Base-by-base conservation (phyloP, 2,888 invertebrate species). In the Labia minor region DNA sequence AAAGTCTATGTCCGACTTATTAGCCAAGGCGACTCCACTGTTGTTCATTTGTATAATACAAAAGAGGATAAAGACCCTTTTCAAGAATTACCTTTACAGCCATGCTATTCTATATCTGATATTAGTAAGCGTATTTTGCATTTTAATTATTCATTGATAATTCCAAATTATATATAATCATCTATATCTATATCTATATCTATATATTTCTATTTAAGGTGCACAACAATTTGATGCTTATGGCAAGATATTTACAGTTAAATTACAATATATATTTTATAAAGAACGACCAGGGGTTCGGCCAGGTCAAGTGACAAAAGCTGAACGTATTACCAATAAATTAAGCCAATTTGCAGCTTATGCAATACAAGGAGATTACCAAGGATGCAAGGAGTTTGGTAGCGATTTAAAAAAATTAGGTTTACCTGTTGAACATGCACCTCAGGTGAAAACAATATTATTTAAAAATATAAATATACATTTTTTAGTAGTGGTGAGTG, bases 151-250 rank as follows among this genome's bases (percentile, higher is more conserved):
- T 61, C 62, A 8, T n/a, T 8, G 62, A 61, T 8, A 16, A n/a
- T 2, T 19, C 16, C 3, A 19, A 19, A 18, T 20, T 26, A 19
- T 19, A 3, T 3, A 10, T 14, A 49, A 33, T 65, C n/a, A n/a
- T n/a, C n/a, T n/a, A n/a, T n/a, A n/a, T n/a, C n/a, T n/a, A n/a
- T n/a, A n/a, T n/a, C n/a, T n/a, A n/a, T n/a, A n/a, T n/a, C n/a
- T n/a, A n/a, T n/a, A n/a, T n/a, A n/a, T n/a, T n/a, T n/a, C n/a
- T 18, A n/a, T 70, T 72, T n/a, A 71, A 79, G 91, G 90, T 65
- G 92, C 95, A 37, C 99, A 99, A 80, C 98, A 98, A 77, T 98
- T 94, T 77, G 99, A 99, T 79, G 94, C 96, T 78, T 99, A 91
- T 77, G 98, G 98, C 26, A 99, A 99, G 81, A 97, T 99, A 73